A percentile compares a stretch with the other conserved stretches of the same genome.
phyloP scores from a whole-genome alignment of 2,113 vertebrate genomes.

The Dendropsophus ebraccatus region DNA sequence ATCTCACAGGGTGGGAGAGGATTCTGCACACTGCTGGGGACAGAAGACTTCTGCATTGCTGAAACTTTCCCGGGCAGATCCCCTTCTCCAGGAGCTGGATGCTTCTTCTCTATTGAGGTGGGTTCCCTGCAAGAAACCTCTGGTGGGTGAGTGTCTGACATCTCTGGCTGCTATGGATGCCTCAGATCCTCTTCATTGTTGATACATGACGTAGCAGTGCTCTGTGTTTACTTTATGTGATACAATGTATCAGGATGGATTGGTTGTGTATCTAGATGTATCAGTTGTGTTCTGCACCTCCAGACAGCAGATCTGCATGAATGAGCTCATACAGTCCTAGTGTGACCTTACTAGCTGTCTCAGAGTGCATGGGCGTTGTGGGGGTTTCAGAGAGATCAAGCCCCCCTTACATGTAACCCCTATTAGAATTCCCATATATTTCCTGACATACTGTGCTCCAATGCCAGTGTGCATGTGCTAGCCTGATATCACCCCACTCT shows the following conservation, averaged over 20 bases:
- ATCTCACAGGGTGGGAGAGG: not conserved
- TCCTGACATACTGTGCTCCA: not conserved
- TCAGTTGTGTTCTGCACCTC: not conserved
- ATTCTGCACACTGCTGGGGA: not conserved
- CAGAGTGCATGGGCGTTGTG: not conserved
- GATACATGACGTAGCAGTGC: not conserved
- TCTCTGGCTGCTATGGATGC: too few species aligned
- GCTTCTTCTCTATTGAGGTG: conserved; percentile 22
- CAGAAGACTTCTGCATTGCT: not conserved
- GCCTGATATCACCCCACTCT: not conserved
- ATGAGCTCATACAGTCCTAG: conserved; percentile 51
- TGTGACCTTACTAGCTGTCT: conserved; percentile 36
- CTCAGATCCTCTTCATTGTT: not conserved
- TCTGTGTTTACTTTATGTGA: conserved; percentile 9
- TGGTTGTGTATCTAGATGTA: too few species aligned
- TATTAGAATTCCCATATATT: not conserved
- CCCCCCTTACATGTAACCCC: not conserved
- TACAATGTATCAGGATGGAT: not conserved
- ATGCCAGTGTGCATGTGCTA: not conserved
- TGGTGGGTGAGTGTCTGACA: conserved; percentile 40
- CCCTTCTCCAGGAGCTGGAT: conserved; percentile 22
- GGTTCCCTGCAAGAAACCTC: conserved; percentile 10
- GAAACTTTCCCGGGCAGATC: conserved; percentile 18
- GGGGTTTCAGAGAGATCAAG: not conserved
- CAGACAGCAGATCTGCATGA: conserved; percentile 27